Percentiles rank a stretch among this genome's conserved stretches.
Conservation (phyloP, 2,888 invertebrate genomes). For the Deroplatys truncata region DNA sequence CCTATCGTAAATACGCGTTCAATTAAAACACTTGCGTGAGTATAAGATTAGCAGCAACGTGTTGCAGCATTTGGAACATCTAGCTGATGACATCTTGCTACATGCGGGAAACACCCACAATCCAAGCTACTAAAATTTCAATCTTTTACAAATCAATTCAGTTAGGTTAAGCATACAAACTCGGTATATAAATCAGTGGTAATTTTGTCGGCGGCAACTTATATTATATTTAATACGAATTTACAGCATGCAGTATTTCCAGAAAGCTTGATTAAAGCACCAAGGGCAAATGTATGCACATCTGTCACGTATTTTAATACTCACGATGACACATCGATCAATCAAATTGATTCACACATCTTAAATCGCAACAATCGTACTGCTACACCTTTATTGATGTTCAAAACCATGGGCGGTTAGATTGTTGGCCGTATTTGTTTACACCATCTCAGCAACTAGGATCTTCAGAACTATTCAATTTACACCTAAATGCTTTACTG, state of each 20-base stretch:
- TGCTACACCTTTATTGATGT: not conserved
- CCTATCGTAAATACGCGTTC: not conserved
- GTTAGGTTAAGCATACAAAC: not conserved
- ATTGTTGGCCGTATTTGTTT: conserved; percentile 26
- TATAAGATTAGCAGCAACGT: not conserved
- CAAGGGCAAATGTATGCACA: not conserved
- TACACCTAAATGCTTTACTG: not conserved
- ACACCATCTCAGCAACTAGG: conserved; percentile 12
- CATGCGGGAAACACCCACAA: not conserved
- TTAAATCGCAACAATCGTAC: not conserved
- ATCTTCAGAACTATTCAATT: not conserved
- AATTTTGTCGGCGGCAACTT: not conserved
- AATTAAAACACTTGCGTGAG: not conserved
- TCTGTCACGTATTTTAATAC: not conserved
- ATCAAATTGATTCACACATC: not conserved
- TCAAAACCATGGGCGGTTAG: conserved; percentile 21
- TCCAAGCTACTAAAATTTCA: not conserved
- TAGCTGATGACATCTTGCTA: not conserved
- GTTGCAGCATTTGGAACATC: not conserved
- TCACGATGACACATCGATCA: not conserved
- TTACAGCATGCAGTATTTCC: not conserved
- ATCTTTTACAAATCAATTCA: too few relatives aligned
- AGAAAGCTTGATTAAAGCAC: not conserved
- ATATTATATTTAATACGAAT: not conserved
- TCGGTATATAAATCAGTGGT: not conserved